A percentile compares a stretch with the other conserved stretches of the same genome.
phyloP scores from a whole-genome alignment of 2,797 vertebrate genomes.

The Spinus olivaceus region DNA sequence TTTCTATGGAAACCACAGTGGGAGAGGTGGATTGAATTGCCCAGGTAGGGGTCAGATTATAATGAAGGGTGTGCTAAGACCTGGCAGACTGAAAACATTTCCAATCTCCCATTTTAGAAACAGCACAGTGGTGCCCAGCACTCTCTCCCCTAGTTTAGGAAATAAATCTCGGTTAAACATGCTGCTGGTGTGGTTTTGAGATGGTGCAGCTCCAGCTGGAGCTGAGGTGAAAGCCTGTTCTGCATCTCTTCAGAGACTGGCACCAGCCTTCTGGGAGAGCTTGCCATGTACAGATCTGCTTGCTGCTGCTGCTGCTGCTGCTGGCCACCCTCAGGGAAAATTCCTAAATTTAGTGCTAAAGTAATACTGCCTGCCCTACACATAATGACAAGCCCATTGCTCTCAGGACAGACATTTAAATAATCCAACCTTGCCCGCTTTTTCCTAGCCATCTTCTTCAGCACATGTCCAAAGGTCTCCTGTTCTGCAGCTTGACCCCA shows the following conservation, averaged over 20 bases:
- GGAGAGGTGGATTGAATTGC: neutral
- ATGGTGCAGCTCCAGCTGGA: neutral
- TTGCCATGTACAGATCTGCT: neutral
- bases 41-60: neutral
- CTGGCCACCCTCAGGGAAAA: neutral
- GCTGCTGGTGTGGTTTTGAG: neutral
- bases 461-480: neutral
- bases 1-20: neutral
- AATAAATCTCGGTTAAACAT: neutral
- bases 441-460: neutral
- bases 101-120: neutral
- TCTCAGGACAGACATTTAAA: neutral
- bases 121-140: fast-evolving
- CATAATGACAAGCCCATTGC: fast-evolving
- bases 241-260: neutral
- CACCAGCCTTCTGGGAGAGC: neutral
- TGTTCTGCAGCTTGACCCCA: neutral
- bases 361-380: neutral
- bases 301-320: neutral
- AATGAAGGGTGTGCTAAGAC: neutral
- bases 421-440: neutral
- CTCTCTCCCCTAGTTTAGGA: neutral
- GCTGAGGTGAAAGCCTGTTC: neutral
- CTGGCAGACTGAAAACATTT: neutral
- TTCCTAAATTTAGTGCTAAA: neutral